Conservation (phyloP, 2,797 vertebrate genomes). For the Oreortyx pictus region DNA sequence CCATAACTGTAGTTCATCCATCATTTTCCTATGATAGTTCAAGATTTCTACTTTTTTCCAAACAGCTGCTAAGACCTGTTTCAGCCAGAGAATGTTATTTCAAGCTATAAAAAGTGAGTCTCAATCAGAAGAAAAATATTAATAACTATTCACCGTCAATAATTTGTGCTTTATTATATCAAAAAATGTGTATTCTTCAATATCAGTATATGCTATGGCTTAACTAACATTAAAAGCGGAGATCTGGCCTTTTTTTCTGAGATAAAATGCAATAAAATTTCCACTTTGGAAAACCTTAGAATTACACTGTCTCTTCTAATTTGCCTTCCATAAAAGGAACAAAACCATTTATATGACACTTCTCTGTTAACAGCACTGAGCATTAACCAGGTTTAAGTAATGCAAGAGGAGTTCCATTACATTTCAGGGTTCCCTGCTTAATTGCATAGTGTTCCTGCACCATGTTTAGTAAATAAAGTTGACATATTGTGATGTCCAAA, state of each 20-base stretch:
- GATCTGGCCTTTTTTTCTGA: neutral
- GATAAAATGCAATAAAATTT: neutral
- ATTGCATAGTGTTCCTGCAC: neutral
- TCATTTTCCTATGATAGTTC: neutral
- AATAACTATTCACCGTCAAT: neutral
- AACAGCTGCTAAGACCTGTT: neutral
- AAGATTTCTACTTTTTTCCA: neutral
- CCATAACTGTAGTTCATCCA: neutral
- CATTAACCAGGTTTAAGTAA: neutral
- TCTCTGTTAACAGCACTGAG: neutral
- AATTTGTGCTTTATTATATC: neutral
- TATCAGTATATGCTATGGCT: neutral
- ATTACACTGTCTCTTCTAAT: neutral
- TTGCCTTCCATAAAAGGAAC: neutral
- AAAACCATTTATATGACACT: neutral
- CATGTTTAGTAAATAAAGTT: neutral
- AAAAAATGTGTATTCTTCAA: neutral
- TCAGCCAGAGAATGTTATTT: neutral
- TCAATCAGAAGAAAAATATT: neutral
- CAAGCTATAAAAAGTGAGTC: neutral
- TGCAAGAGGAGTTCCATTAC: neutral
- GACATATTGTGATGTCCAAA: neutral
- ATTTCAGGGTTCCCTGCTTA: neutral
- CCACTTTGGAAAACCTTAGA: neutral
- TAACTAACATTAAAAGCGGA: neutral